Percentiles rank a stretch among this genome's conserved stretches.
These are phyloP conservation scores for Probosciger aterrimus DNA, from an alignment of 2,113 vertebrate genomes.

Conservation along the genomic window DNA sequence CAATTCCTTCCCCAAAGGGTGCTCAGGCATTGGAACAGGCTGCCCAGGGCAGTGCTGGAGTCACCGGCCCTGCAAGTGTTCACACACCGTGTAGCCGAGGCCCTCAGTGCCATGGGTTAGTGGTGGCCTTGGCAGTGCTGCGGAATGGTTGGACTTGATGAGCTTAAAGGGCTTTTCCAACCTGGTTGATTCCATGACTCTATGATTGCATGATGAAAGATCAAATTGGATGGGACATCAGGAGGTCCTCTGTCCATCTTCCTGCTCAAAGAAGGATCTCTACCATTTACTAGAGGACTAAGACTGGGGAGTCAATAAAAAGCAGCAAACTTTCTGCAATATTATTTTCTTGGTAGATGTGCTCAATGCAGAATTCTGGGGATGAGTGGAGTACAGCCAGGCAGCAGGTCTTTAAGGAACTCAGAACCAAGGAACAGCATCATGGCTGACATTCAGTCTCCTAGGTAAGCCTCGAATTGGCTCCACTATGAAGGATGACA, in stretches of 20 bases:
- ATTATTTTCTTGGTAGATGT: not conserved
- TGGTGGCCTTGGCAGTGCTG: not conserved
- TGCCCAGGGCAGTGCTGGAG: not conserved
- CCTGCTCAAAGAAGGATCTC: not conserved
- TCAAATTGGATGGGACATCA: not conserved
- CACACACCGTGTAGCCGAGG: not conserved
- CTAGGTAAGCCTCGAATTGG: not conserved
- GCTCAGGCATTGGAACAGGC: not conserved
- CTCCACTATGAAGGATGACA: not conserved
- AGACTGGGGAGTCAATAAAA: not conserved
- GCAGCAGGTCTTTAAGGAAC: not conserved
- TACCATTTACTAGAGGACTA: not conserved
- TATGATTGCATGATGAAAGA: no score
- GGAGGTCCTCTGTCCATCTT: not conserved
- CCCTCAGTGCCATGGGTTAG: not conserved
- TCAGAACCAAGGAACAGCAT: not conserved
- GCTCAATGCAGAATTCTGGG: not conserved
- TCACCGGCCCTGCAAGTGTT: not conserved
- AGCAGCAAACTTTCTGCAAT: not conserved
- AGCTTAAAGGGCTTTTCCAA: not conserved
- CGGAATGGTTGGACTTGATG: not conserved
- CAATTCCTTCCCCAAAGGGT: not conserved
- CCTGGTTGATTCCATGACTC: not conserved
- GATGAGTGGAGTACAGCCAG: not conserved
- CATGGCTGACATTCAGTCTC: not conserved